These are phyloP conservation scores for Drosophila jambulina DNA, from an alignment of 1,140 invertebrate species.

Conservation along the genomic window DNA sequence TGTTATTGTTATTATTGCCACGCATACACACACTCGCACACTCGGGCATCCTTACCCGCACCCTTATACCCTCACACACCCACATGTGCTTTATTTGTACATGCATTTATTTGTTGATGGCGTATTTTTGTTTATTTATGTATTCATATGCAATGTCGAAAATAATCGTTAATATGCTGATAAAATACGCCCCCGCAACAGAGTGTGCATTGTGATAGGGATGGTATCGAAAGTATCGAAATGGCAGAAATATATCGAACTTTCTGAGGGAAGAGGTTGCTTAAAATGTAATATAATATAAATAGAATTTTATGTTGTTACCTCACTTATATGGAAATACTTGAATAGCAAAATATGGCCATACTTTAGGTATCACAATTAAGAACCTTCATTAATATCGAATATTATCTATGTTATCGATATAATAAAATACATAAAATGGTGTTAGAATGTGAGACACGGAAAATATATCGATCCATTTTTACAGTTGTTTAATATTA, in stretches of 20 bases:
- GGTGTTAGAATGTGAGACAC: no score
- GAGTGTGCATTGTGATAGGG: constrained; percentile 4
- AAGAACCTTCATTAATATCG: no score
- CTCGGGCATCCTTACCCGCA: constrained; percentile 4
- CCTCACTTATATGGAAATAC: no score
- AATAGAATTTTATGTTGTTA: no score
- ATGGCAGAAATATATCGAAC: not conserved
- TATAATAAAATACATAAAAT: no score
- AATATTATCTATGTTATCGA: no score
- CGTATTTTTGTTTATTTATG: constrained; percentile 82
- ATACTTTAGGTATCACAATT: no score
- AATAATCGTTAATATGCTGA: constrained; percentile 82
- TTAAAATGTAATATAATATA: not conserved
- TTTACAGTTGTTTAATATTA: no score
- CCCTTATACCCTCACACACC: constrained; percentile 10
- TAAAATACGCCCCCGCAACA: constrained; percentile 63
- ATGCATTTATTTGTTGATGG: constrained; percentile 82
- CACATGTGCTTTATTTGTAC: constrained; percentile 59
- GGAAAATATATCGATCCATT: no score
- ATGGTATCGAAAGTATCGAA: not conserved
- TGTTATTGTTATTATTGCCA: constrained; percentile 80
- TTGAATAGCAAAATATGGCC: no score
- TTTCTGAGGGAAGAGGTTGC: not conserved
- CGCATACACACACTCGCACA: constrained; percentile 12
- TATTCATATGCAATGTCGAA: constrained; percentile 81